phyloP scores from a whole-genome alignment of 2,888 invertebrate species.

The Machimus rusticus region DNA sequence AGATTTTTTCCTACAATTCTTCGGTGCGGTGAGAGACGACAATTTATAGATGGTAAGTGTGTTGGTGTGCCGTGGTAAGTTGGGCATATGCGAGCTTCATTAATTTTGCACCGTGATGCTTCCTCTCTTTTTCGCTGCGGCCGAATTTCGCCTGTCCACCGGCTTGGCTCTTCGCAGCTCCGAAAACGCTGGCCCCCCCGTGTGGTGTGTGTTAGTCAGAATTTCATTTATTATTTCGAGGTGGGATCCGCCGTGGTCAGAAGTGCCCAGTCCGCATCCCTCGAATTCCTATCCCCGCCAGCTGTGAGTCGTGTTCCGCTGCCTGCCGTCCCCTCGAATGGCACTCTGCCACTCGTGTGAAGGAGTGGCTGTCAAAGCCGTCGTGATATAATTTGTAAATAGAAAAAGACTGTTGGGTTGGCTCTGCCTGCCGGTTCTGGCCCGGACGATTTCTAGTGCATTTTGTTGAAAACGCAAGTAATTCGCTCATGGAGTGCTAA shows the following conservation, averaged over 20 bases:
- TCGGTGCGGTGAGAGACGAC: constrained; percentile 34
- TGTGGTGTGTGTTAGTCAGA: not conserved
- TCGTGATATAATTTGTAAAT: not conserved
- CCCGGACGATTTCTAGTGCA: not conserved
- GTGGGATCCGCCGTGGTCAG: not conserved
- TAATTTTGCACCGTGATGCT: not conserved
- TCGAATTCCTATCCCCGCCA: not conserved
- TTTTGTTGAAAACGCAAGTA: not conserved
- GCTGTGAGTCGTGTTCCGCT: not conserved
- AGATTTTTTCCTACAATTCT: constrained; percentile 14
- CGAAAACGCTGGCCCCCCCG: not conserved
- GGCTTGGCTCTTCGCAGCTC: not conserved
- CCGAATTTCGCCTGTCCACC: not conserved
- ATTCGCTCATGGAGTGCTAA: not conserved
- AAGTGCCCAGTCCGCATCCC: not conserved
- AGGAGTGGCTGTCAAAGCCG: constrained; percentile 39
- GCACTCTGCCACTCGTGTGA: not conserved
- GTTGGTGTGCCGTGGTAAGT: constrained; percentile 24
- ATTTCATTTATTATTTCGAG: not conserved
- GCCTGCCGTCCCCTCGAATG: not conserved
- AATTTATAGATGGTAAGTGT: constrained; percentile 38
- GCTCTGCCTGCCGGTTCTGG: not conserved
- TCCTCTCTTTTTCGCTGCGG: not conserved
- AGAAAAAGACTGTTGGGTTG: not conserved
- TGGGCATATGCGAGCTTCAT: constrained; percentile 1